Evolutionary conservation across 2,888 invertebrate genomes (phyloP).

Genomic region (Argyra leucocephala): DNA sequence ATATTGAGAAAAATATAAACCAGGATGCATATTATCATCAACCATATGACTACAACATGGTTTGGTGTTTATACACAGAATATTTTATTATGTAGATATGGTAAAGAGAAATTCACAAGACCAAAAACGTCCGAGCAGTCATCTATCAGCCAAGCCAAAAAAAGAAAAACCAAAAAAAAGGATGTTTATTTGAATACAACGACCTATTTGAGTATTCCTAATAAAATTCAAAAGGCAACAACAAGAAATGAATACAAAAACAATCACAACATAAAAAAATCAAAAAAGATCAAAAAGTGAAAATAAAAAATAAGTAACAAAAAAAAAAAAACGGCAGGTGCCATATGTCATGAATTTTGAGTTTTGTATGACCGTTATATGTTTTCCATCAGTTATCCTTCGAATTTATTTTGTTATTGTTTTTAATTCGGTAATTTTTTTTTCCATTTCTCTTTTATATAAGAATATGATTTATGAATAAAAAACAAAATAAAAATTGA

Average conservation of each 20-base stretch:
- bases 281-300: too few species aligned
- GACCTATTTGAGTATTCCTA: conserved; percentile 1
- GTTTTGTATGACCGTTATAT: background rate
- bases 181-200: background rate
- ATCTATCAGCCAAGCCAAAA: background rate
- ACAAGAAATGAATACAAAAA: background rate
- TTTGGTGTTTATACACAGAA: too few species aligned
- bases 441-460: background rate
- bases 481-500: too few species aligned
- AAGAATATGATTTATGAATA: too few species aligned
- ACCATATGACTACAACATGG: too few species aligned
- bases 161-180: background rate
- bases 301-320: too few species aligned
- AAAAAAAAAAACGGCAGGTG: conserved; percentile 18
- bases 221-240: background rate
- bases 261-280: too few species aligned
- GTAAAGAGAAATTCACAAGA: too few species aligned
- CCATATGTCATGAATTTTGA: conserved; percentile 18
- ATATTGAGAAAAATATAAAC: too few species aligned
- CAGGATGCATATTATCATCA: too few species aligned
- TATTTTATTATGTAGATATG: too few species aligned
- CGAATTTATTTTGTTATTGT: background rate
- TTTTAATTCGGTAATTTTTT: background rate
- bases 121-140: too few species aligned
- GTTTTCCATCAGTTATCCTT: background rate